phyloP scores from a whole-genome alignment of 2,797 vertebrate genomes.

The Poeciliopsis presidionis region DNA sequence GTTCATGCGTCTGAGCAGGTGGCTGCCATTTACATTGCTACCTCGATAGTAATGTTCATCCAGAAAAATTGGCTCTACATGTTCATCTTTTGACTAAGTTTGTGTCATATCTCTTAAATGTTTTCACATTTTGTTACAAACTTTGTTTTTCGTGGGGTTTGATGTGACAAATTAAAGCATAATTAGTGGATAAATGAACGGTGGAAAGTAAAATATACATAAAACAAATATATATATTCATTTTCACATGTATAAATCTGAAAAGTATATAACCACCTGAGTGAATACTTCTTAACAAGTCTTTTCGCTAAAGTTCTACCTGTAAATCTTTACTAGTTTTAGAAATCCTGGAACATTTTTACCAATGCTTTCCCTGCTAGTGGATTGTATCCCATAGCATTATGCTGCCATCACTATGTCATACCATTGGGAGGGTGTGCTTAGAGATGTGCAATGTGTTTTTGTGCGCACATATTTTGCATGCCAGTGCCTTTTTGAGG shows the following conservation, averaged over 20 bases:
- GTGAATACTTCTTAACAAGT: accelerated
- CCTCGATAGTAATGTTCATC: background rate
- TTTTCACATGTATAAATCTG: background rate
- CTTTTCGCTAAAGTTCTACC: background rate
- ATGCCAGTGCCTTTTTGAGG: background rate
- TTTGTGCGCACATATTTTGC: background rate
- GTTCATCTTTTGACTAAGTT: background rate
- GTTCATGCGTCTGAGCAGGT: constrained; percentile 7
- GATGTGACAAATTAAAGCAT: background rate
- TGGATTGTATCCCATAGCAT: background rate
- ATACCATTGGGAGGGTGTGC: background rate
- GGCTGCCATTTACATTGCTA: background rate
- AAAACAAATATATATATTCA: background rate
- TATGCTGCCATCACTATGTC: background rate
- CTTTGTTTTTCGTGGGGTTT: background rate
- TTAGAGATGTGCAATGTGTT: background rate
- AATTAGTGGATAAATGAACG: background rate
- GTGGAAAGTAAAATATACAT: background rate
- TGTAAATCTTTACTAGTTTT: background rate
- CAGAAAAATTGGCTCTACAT: background rate
- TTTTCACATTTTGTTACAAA: background rate
- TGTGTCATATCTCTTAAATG: background rate
- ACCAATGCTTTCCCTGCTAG: background rate
- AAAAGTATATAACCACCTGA: background rate
- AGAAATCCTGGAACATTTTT: background rate